Evolutionary conservation across 2,888 invertebrate genomes (phyloP), one percentile per base, ranked within the genome.

Genomic region (Pycnomerus fuliginosus): DNA sequence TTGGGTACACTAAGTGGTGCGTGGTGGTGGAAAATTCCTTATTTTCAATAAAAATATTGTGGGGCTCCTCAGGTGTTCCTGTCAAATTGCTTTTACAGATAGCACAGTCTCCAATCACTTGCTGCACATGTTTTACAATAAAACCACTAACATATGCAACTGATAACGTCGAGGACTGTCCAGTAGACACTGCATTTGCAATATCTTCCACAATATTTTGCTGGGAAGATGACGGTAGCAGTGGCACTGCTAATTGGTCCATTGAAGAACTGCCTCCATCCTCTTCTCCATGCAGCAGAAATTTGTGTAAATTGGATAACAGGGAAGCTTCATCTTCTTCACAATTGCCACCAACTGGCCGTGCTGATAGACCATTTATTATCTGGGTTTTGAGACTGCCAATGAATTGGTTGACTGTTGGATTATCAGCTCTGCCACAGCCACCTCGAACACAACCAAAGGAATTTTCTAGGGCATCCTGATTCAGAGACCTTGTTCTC

Each of bases 341-440:
- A 17, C 50, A 53, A 33, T 53, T 52, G 3, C 20, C 29, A 8
- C 43, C 22, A 7, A 17, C 3, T 15, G 2, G 8, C 11, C 22
- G 16, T 11, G 16, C 25, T 2, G 33, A 37, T 22, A 50, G 29
- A 2, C 43, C 40, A 33, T 55, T 55, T 29, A 53, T 20, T 28
- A 55, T 44, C 22, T 52, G 49, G 3, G 48, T 49, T 33, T 53
- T 52, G 2, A 52, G 32, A 34, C 41, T 43, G 5, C 40, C 43
- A 16, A 49, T 8, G 39, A 56, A 56, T 34, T 52, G 52, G 2
- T 22, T 11, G 16, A 27, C 17, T 30, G 50, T 48, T 8, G 49
- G 50, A 30, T 56, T 54, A 15, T 54, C 53, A n/a, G 23, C 27
- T 22, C 41, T 30, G 7, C 55, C 55, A 42, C 53, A 52, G 5